Percentiles rank a stretch among this genome's conserved stretches.
Evolutionary conservation across 2,797 vertebrate species (phyloP).

Genomic region (Malurus leucopterus): DNA sequence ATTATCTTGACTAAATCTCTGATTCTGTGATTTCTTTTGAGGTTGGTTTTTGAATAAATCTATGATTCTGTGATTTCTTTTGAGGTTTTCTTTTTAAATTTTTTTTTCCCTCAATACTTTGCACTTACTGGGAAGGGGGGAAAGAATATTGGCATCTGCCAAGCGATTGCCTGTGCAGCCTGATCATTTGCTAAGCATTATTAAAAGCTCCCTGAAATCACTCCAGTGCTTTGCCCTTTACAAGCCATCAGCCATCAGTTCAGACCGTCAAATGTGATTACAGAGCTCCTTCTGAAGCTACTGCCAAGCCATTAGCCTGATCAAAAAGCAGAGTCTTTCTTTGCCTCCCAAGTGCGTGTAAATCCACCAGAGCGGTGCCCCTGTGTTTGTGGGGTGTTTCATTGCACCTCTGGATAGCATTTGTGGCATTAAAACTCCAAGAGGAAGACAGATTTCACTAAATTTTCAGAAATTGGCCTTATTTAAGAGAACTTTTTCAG

Average conservation of each 20-base stretch:
- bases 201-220: slow-evolving; percentile 61
- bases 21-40: background rate
- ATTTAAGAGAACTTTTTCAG: background rate
- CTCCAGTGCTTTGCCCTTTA: slow-evolving; percentile 50
- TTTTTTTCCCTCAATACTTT: background rate
- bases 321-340: slow-evolving; percentile 39
- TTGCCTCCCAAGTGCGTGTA: background rate
- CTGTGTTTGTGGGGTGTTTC: background rate
- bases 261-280: slow-evolving; percentile 46
- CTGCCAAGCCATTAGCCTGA: slow-evolving; percentile 52
- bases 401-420: background rate
- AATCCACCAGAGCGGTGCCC: background rate
- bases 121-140: background rate
- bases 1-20: background rate
- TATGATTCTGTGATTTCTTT: background rate
- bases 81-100: background rate
- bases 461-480: background rate
- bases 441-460: background rate
- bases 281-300: slow-evolving; percentile 28
- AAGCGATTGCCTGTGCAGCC: background rate
- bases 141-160: slow-evolving; percentile 6
- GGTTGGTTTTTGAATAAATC: background rate
- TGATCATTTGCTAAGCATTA: slow-evolving; percentile 60
- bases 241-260: slow-evolving; percentile 61
- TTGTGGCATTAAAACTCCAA: background rate